A percentile compares a stretch with the other conserved stretches of the same genome.
Evolutionary conservation across 1,140 invertebrate genomes (phyloP).

Genomic region (Penaeus indicus): DNA sequence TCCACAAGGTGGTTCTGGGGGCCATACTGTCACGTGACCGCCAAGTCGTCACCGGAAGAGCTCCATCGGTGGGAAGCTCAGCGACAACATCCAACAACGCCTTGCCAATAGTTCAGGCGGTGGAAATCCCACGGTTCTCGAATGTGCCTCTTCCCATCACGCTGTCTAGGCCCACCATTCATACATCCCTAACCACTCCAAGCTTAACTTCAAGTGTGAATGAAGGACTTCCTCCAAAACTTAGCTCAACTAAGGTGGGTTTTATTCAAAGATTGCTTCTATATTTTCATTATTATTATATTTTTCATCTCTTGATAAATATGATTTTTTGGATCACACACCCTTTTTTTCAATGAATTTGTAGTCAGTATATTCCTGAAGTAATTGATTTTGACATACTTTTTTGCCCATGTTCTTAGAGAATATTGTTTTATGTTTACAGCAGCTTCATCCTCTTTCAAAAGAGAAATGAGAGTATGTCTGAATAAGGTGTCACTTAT

Average conservation of each 20-base stretch:
- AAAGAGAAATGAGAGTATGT: no score
- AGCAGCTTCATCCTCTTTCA: no score
- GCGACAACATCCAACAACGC: conserved; percentile 50
- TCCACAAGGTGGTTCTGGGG: conserved; percentile 53
- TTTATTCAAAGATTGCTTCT: no score
- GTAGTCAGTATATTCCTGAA: no score
- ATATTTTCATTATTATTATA: no score
- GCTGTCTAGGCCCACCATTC: conserved; percentile 24
- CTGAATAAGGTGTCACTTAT: no score
- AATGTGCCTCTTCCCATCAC: conserved; percentile 63
- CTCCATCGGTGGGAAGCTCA: background rate
- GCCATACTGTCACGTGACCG: conserved; percentile 56
- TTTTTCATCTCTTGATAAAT: no score
- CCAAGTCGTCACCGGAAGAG: conserved; percentile 35
- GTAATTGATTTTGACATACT: no score
- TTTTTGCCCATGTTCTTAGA: no score
- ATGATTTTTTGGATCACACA: no score
- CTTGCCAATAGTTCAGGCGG: conserved; percentile 55
- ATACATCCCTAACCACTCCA: conserved; percentile 40
- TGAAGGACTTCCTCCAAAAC: conserved; percentile 13
- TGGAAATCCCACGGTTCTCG: conserved; percentile 63
- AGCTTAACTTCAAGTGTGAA: background rate
- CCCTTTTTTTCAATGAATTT: no score
- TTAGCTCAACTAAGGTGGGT: conserved; percentile 17
- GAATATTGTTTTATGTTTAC: no score